phyloP scores from a whole-genome alignment of 2,113 vertebrate species.

The Dryoscopus gambensis region DNA sequence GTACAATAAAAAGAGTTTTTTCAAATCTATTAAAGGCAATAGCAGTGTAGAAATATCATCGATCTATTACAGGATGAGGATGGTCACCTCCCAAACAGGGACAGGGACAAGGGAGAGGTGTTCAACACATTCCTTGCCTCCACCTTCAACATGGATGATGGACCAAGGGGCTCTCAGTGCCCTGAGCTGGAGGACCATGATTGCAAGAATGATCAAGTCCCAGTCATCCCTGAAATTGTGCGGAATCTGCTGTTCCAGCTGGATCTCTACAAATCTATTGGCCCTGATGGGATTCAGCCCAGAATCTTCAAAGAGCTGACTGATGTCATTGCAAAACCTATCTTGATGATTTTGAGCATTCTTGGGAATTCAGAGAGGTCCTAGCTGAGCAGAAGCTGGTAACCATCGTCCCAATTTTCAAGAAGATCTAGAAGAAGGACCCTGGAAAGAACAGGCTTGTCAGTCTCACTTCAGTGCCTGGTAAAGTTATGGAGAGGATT shows the following conservation, averaged over 20 bases:
- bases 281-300: background rate
- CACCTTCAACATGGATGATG: too few species aligned
- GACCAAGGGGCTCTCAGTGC: background rate
- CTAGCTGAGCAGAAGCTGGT: background rate
- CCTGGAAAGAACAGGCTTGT: background rate
- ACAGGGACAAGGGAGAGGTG: background rate
- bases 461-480: background rate
- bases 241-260: rapidly evolving
- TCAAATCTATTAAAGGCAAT: background rate
- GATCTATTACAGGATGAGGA: background rate
- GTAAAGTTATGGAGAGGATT: background rate
- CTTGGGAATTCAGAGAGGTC: background rate
- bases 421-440: background rate
- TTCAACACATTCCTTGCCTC: background rate
- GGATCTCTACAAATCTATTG: background rate
- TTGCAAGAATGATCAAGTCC: background rate
- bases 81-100: background rate
- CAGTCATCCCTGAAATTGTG: background rate
- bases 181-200: background rate
- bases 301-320: background rate
- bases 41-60: background rate
- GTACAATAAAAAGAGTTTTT: background rate
- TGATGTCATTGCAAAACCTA: background rate
- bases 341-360: background rate
- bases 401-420: background rate